Conservation (phyloP, 2,888 invertebrate species). For the Cheilosia scutellata region DNA sequence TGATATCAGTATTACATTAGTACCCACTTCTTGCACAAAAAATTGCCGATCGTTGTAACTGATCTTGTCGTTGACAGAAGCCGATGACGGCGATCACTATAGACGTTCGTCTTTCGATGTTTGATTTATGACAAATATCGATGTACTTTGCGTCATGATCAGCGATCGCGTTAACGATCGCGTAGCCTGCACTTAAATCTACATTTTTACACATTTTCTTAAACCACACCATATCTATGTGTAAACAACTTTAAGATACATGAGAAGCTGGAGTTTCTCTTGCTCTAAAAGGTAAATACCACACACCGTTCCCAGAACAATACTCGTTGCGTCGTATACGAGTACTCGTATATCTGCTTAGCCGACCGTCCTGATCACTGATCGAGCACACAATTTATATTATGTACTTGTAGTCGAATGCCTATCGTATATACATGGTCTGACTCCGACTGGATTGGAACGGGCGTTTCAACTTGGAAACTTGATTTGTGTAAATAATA, state of each 20-base stretch:
- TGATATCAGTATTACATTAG: too few species aligned
- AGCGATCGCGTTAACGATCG: conserved; percentile 9
- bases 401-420: conserved; percentile 27
- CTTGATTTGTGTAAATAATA: conserved; percentile 76
- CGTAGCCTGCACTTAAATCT: background rate
- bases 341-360: conserved; percentile 13
- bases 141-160: background rate
- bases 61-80: too few species aligned
- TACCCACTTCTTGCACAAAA: too few species aligned
- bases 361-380: conserved; percentile 61
- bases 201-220: background rate
- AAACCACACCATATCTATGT: background rate
- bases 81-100: too few species aligned
- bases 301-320: conserved; percentile 62
- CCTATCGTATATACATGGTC: conserved; percentile 26
- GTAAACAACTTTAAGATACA: conserved; percentile 40
- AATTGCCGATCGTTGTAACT: too few species aligned
- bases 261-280: conserved; percentile 57
- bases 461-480: conserved; percentile 74
- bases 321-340: conserved; percentile 33
- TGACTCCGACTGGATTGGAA: conserved; percentile 67
- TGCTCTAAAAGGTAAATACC: conserved; percentile 8
- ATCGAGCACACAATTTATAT: conserved; percentile 70
- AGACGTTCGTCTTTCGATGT: too few species aligned
- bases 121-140: background rate